Evolutionary conservation across 1,140 invertebrate genomes (phyloP).

Genomic region (Aethina tumida): DNA sequence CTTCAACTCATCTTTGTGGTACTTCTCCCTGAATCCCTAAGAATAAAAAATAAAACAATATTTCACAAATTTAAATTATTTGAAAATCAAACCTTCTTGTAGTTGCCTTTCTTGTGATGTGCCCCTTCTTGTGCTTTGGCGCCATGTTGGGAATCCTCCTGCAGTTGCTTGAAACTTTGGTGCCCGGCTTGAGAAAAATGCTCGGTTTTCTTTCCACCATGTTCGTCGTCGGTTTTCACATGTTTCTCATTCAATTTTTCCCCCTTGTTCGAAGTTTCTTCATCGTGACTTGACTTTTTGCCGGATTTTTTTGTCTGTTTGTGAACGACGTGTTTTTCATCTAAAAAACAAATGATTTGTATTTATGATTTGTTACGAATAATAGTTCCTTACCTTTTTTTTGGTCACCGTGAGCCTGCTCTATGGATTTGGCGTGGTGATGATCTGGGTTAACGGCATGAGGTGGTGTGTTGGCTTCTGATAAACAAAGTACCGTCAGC

Average conservation of each 20-base stretch:
- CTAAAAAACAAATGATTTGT: conserved; percentile 11
- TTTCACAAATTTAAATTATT: not conserved
- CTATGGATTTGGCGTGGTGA: too few species aligned
- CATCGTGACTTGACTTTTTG: conserved; percentile 23
- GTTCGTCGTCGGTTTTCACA: conserved; percentile 20
- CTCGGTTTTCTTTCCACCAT: conserved; percentile 26
- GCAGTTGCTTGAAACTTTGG: conserved; percentile 19
- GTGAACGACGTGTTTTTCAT: conserved; percentile 16
- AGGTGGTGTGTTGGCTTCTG: too few species aligned
- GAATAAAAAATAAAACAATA: conserved; percentile 8
- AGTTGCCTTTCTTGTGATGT: conserved; percentile 24
- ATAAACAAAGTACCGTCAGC: too few species aligned
- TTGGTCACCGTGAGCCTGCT: too few species aligned
- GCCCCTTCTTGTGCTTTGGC: conserved; percentile 22
- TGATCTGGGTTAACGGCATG: too few species aligned
- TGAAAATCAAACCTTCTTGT: conserved; percentile 12
- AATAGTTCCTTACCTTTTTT: conserved; percentile 7
- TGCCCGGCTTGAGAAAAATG: conserved; percentile 18
- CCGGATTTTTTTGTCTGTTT: conserved; percentile 17
- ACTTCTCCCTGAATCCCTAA: conserved; percentile 31
- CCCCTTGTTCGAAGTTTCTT: conserved; percentile 23
- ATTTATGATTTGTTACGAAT: conserved; percentile 1
- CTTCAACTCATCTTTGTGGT: conserved; percentile 32
- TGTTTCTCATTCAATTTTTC: conserved; percentile 18
- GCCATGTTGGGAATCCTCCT: conserved; percentile 22